Percentiles rank a stretch among this genome's conserved stretches.
phyloP scores from a whole-genome alignment of 2,888 invertebrate genomes.

The Pollenia angustigena region DNA sequence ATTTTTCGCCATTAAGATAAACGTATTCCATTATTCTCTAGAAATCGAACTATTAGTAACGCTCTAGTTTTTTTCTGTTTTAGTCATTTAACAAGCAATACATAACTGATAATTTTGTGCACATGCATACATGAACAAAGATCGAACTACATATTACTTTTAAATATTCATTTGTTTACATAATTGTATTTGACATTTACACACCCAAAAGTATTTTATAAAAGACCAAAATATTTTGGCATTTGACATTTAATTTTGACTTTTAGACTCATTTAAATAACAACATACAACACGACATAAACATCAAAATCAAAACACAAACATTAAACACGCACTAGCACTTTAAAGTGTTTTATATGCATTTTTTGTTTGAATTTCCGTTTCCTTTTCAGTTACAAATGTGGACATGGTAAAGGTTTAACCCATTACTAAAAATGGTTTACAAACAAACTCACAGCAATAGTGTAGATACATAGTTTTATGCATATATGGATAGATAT shows the following conservation, averaged over 20 bases:
- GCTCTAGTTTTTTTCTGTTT: neutral
- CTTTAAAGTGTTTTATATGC: neutral
- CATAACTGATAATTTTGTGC: neutral
- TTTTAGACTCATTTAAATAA: conserved; percentile 62
- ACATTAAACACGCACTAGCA: conserved; percentile 31
- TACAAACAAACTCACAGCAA: neutral
- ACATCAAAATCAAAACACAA: neutral
- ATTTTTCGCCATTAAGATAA: neutral
- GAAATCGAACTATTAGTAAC: neutral
- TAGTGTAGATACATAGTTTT: neutral
- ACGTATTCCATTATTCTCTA: neutral
- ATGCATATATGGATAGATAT: neutral
- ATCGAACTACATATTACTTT: neutral
- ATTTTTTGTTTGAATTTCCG: neutral
- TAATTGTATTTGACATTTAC: conserved; percentile 40
- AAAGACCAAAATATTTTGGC: conserved; percentile 23
- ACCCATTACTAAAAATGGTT: conserved; percentile 27
- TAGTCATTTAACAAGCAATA: neutral
- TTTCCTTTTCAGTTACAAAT: conserved; percentile 23
- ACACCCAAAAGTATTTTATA: conserved; percentile 35
- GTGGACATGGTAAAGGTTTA: conserved; percentile 47
- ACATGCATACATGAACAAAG: neutral
- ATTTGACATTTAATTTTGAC: conserved; percentile 62
- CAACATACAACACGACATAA: conserved; percentile 19
- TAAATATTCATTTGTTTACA: neutral